phyloP scores from a whole-genome alignment of 30 jellyfish, hydroid and myxozoan genomes.

The Mastigias papua region DNA sequence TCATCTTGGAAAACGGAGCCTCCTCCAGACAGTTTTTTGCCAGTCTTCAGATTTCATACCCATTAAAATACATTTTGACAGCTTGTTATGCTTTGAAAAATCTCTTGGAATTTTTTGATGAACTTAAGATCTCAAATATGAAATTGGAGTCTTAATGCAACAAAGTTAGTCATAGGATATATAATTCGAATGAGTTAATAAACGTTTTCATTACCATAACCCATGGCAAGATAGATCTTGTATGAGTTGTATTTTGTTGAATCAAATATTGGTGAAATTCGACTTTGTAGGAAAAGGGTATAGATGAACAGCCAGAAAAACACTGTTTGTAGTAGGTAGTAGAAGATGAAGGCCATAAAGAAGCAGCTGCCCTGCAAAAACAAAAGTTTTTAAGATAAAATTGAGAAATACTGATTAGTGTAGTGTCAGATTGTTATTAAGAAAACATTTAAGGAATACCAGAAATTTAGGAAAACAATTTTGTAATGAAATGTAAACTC shows the following conservation, averaged over 20 bases:
- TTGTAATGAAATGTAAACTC: no score
- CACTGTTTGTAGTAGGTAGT: conserved; percentile 90
- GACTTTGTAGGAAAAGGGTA: conserved; percentile 87
- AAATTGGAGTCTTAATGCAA: no score
- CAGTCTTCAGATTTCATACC: no score
- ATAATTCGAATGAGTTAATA: no score
- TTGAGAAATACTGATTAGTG: neutral
- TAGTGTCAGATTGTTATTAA: neutral
- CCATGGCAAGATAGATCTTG: conserved; percentile 87
- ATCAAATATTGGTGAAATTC: conserved; percentile 82
- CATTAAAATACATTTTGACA: no score
- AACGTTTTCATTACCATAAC: conserved; percentile 68
- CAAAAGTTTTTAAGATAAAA: neutral
- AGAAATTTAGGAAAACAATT: no score
- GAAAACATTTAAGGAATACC: neutral
- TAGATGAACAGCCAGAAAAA: conserved; percentile 90
- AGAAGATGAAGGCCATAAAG: conserved; percentile 79
- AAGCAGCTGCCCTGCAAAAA: conserved; percentile 80
- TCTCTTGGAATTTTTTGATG: no score
- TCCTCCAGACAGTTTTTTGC: no score
- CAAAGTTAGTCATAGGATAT: no score
- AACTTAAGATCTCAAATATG: no score
- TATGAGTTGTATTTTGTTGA: conserved; percentile 83
- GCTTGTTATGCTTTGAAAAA: no score
- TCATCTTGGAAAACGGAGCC: no score